Evolutionary conservation across 1,140 invertebrate genomes (phyloP).

Genomic region (Orussus abietinus): DNA sequence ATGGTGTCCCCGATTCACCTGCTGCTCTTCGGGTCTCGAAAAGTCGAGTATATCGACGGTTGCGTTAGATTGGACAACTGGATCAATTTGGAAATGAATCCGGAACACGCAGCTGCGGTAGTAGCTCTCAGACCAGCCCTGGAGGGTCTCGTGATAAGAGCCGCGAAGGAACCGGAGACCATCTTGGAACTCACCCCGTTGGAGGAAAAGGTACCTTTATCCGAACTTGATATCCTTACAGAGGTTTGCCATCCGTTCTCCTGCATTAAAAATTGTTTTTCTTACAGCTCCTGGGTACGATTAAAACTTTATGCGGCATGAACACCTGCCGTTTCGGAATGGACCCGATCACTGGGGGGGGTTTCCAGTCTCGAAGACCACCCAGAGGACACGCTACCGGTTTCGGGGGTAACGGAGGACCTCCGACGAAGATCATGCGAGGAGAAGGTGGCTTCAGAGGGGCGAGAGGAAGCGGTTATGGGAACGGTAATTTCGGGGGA

Average conservation of each 20-base stretch:
- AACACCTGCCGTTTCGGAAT: constrained; percentile 69
- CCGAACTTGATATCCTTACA: constrained; percentile 5
- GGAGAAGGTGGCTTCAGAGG: constrained; percentile 22
- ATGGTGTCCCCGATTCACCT: constrained; percentile 95
- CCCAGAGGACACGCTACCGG: constrained; percentile 39
- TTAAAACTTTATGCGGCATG: constrained; percentile 67
- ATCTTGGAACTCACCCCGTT: constrained; percentile 55
- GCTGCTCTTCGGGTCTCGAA: constrained; percentile 85
- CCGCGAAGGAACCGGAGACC: constrained; percentile 73
- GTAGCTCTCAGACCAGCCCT: constrained; percentile 82
- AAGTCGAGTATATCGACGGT: constrained; percentile 73
- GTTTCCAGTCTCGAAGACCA: constrained; percentile 47
- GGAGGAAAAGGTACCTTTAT: constrained; percentile 55
- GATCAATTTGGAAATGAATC: constrained; percentile 87
- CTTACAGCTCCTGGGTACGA: constrained; percentile 58
- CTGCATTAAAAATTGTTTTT: constrained; percentile 7
- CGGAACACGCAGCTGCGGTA: constrained; percentile 72
- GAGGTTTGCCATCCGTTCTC: not conserved
- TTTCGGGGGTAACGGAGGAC: constrained; percentile 26
- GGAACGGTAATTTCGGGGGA: constrained; percentile 19
- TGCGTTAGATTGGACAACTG: constrained; percentile 82
- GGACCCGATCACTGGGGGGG: constrained; percentile 49
- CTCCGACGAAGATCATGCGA: constrained; percentile 39
- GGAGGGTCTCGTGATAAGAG: constrained; percentile 77
- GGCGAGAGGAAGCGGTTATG: constrained; percentile 8